phyloP scores from a whole-genome alignment of 2,888 invertebrate species.

The Amiota minor region DNA sequence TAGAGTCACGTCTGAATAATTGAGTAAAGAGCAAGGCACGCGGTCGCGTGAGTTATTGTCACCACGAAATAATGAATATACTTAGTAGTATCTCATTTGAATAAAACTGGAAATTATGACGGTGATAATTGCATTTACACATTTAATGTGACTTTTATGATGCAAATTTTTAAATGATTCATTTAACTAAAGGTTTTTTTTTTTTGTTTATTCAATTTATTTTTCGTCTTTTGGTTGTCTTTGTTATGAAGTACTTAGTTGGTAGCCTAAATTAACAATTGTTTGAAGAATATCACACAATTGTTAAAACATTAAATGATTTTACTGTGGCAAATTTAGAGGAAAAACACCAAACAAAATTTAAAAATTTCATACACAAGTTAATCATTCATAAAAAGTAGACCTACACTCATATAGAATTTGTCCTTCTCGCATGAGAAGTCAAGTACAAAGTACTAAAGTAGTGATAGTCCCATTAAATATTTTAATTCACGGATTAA shows the following conservation, averaged over 20 bases:
- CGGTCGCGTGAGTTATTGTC: slow-evolving; percentile 22
- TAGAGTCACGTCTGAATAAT: neutral
- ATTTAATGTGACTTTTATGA: slow-evolving; percentile 31
- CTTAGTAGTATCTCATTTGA: slow-evolving; percentile 8
- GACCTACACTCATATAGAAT: too few species aligned
- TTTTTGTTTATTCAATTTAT: neutral
- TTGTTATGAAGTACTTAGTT: neutral
- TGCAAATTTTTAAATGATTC: slow-evolving; percentile 18
- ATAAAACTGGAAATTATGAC: slow-evolving; percentile 21
- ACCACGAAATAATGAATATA: slow-evolving; percentile 17
- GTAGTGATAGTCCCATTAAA: too few species aligned
- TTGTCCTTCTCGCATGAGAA: too few species aligned
- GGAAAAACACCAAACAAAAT: too few species aligned
- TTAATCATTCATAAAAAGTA: too few species aligned
- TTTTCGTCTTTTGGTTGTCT: neutral
- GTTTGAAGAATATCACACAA: too few species aligned
- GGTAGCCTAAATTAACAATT: neutral
- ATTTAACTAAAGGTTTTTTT: slow-evolving; percentile 9
- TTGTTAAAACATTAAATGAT: too few species aligned
- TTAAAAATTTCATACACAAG: too few species aligned
- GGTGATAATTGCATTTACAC: slow-evolving; percentile 29
- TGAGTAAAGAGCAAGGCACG: neutral
- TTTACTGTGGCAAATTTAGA: too few species aligned
- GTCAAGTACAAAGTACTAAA: too few species aligned
- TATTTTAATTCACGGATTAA: too few species aligned